Conservation (phyloP, 2,888 invertebrate genomes). For the Tipula lateralis region DNA sequence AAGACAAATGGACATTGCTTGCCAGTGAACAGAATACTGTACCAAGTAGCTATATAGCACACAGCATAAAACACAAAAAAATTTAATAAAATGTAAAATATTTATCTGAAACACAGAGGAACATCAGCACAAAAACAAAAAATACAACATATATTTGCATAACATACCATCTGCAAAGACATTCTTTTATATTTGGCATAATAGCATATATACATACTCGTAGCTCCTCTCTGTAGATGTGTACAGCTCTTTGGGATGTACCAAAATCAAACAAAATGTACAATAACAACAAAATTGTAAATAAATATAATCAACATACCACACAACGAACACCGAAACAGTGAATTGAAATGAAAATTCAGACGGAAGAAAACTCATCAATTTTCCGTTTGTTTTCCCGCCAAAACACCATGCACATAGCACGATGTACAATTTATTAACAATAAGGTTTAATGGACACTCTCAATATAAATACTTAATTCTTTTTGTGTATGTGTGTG, state of each 20-base stretch:
- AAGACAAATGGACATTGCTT: background rate
- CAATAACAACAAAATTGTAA: background rate
- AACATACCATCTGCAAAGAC: constrained; percentile 1
- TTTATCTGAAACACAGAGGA: background rate
- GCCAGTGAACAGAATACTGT: background rate
- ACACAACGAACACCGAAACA: background rate
- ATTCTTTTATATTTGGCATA: background rate
- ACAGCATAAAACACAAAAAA: background rate
- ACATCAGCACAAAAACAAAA: background rate
- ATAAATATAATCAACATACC: background rate
- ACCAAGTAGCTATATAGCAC: background rate
- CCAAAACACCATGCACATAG: background rate
- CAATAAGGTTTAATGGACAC: background rate
- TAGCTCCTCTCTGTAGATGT: too few relatives aligned
- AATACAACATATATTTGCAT: background rate
- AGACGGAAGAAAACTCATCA: background rate
- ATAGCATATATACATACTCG: background rate
- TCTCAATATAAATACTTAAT: too few relatives aligned
- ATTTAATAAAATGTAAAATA: constrained; percentile 6
- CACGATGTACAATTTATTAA: background rate
- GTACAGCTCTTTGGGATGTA: too few relatives aligned
- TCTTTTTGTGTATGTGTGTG: background rate
- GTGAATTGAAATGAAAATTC: background rate
- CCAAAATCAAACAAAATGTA: background rate
- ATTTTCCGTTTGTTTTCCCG: background rate